These are phyloP conservation scores for Thomomys bottae DNA, from an alignment of 2,113 vertebrate species.

Conservation along the genomic window DNA sequence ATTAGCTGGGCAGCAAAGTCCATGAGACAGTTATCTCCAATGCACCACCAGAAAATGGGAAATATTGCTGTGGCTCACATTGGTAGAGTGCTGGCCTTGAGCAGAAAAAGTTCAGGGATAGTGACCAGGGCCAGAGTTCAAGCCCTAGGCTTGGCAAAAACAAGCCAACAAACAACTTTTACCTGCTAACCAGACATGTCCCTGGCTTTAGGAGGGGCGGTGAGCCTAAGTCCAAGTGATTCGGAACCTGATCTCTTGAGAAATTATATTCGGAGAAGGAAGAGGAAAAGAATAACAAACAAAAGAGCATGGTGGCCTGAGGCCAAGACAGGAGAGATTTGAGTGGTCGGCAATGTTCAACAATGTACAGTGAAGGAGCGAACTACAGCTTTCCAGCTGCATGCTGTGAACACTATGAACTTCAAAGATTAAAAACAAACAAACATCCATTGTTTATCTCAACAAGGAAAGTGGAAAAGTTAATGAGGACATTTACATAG, in stretches of 20 bases:
- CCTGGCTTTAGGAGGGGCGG: background rate
- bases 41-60: too few relatives aligned
- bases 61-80: too few relatives aligned
- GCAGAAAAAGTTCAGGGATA: too few relatives aligned
- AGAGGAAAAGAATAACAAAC: background rate
- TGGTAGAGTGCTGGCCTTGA: too few relatives aligned
- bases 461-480: constrained; percentile 10
- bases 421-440: background rate
- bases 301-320: background rate
- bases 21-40: too few relatives aligned
- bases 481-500: background rate
- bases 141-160: too few relatives aligned
- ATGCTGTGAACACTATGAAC: background rate
- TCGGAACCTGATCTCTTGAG: background rate
- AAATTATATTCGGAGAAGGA: background rate
- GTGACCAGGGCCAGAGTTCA: too few relatives aligned
- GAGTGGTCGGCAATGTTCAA: background rate
- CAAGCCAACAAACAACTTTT: background rate
- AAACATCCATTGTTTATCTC: background rate
- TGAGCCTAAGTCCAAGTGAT: background rate
- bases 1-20: too few relatives aligned
- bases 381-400: background rate
- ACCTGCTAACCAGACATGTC: background rate
- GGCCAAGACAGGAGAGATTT: background rate
- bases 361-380: background rate